Evolutionary conservation across 2,888 invertebrate genomes (phyloP).

Genomic region (Stenichneumon culpator): DNA sequence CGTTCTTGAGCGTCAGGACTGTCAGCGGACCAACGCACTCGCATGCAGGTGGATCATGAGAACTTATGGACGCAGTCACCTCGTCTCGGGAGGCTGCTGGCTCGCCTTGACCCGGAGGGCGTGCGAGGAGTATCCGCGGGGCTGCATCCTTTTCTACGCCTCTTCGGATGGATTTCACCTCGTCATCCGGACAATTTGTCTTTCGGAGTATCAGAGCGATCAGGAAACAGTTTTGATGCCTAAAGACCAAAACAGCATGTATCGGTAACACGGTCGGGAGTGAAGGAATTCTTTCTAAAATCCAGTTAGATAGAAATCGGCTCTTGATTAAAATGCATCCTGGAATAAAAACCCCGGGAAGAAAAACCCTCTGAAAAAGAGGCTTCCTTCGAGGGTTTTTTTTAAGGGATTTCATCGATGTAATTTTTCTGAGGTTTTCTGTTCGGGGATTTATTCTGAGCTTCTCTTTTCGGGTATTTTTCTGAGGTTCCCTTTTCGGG

Average conservation of each 20-base stretch:
- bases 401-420: no score
- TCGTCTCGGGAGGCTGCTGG: slow-evolving; percentile 62
- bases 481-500: no score
- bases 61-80: slow-evolving; percentile 6
- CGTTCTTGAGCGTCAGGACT: not conserved
- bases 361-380: no score
- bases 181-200: not conserved
- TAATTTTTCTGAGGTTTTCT: no score
- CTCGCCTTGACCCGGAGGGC: slow-evolving; percentile 81
- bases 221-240: slow-evolving; percentile 3
- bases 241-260: slow-evolving; percentile 14
- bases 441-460: no score
- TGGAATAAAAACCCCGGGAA: no score
- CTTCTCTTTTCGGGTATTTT: no score
- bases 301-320: slow-evolving; percentile 38
- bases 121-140: slow-evolving; percentile 76
- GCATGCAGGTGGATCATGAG: slow-evolving; percentile 12
- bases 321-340: slow-evolving; percentile 47
- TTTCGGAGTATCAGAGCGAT: not conserved
- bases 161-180: not conserved
- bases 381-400: no score
- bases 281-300: slow-evolving; percentile 46
- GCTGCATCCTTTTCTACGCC: not conserved
- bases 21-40: slow-evolving; percentile 2
- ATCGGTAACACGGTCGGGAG: slow-evolving; percentile 44